Evolutionary conservation across 2,797 vertebrate genomes (phyloP).

Genomic region (Sebastes iracundus): DNA sequence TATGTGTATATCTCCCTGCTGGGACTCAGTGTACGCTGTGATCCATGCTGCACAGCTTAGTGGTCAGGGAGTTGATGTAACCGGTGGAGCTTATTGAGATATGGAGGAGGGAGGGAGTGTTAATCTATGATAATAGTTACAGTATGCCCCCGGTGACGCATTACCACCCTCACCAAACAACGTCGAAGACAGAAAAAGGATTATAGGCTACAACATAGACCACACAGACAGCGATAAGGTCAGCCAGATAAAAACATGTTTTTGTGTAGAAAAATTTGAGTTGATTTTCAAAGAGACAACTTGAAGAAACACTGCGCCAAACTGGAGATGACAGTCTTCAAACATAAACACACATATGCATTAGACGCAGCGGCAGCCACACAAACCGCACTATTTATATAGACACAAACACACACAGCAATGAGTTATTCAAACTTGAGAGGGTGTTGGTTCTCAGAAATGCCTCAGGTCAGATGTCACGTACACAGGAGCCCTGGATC

Average conservation of each 20-base stretch:
- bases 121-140: constrained; percentile 72
- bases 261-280: neutral
- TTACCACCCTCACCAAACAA: constrained; percentile 55
- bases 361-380: constrained; percentile 4
- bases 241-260: neutral
- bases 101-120: constrained; percentile 51
- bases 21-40: constrained; percentile 17
- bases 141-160: constrained; percentile 56
- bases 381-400: constrained; percentile 12
- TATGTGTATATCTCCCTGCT: constrained; percentile 32
- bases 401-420: constrained; percentile 9
- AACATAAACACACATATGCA: neutral
- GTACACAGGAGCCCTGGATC: constrained; percentile 70
- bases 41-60: constrained; percentile 43
- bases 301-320: neutral
- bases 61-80: constrained; percentile 53
- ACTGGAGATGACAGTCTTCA: neutral
- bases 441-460: constrained; percentile 77
- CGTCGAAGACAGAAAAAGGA: constrained; percentile 34
- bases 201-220: constrained; percentile 31
- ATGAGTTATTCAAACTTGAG: constrained; percentile 70
- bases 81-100: constrained; percentile 56
- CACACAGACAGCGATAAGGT: constrained; percentile 30
- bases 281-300: neutral
- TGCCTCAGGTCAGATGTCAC: constrained; percentile 76